Evolutionary conservation across 1,140 invertebrate genomes (phyloP), one percentile per base, ranked within the genome.

Genomic region (Drosophila pallidifrons): DNA sequence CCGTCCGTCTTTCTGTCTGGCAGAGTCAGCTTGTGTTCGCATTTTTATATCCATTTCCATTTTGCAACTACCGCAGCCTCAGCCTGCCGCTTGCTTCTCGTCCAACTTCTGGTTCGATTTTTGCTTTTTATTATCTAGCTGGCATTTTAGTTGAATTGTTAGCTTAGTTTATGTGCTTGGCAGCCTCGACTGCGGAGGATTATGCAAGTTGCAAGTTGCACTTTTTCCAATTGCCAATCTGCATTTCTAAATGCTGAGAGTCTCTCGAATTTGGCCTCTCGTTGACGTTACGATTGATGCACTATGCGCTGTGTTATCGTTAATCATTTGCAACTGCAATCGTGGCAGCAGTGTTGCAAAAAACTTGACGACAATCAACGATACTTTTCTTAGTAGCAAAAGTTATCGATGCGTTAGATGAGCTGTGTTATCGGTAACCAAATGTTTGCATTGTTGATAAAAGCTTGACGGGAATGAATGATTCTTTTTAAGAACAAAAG

Each of bases 61-160:
- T 82, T 86, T 76, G 52, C 68, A 80, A 74, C 51, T 66, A 38
- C 20, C 11, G 41, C 49, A 30, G 20, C 45, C 43, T 10, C 38
- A 15, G 32, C 32, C 13, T 45, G 5, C 61, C 52, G 30, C 51
- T 63, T 25, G 35, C 59, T 49, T 57, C 57, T 69, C 59, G 66
- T 47, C 30, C 15, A 20, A 3, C 32, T 41, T 15, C 25, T 43
- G 11, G 63, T 78, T 75, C 76, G 79, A 82, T 87, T 87, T 87
- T 87, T 73, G 76, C 70, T 60, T 79, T 86, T 86, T 83, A 89
- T 89, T 88, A 89, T 88, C 83, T 89, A 79, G 85, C 79, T 88
- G 83, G 83, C 83, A 88, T 88, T 88, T 88, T 81, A 88, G 85
- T 88, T 88, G 80, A 88, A 88, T 88, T 88, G 80, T 82, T 83